phyloP scores from a whole-genome alignment of 2,888 invertebrate species.

The Sipunculus nudus region DNA sequence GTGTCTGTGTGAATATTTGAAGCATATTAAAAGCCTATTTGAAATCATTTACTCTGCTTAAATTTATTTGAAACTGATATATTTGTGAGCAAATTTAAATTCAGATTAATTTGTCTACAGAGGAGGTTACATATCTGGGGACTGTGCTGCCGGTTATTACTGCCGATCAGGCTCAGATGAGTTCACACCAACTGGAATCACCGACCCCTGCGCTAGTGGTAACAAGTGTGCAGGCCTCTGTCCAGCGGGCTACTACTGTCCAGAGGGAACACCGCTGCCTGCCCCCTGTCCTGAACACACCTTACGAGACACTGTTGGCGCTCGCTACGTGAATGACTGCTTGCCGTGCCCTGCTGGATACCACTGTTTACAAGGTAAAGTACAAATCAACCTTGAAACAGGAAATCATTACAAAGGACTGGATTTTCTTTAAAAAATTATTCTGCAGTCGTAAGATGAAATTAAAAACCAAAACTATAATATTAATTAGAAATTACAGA shows the following conservation, averaged over 20 bases:
- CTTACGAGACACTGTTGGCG: constrained; percentile 49
- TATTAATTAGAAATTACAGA: no score
- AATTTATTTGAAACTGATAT: no score
- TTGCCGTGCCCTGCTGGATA: constrained; percentile 57
- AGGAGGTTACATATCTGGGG: constrained; percentile 52
- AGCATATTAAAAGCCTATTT: no score
- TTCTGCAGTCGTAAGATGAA: no score
- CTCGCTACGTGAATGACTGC: constrained; percentile 51
- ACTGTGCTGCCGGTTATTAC: constrained; percentile 59
- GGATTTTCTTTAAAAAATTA: no score
- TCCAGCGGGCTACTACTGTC: constrained; percentile 60
- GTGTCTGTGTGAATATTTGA: no score
- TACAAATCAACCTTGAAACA: no score
- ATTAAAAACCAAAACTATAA: no score
- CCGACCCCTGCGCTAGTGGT: constrained; percentile 20
- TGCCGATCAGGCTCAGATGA: constrained; percentile 57
- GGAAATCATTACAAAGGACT: no score
- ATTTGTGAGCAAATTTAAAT: no score
- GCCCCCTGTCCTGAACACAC: constrained; percentile 58
- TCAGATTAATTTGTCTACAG: no score
- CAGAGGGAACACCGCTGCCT: constrained; percentile 48
- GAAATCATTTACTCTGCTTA: no score
- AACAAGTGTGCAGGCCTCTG: constrained; percentile 59
- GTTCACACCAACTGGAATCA: constrained; percentile 45
- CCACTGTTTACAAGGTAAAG: constrained; percentile 53